These are phyloP conservation scores for Ephestia elutella DNA, from an alignment of 1,140 invertebrate species.

Conservation along the genomic window DNA sequence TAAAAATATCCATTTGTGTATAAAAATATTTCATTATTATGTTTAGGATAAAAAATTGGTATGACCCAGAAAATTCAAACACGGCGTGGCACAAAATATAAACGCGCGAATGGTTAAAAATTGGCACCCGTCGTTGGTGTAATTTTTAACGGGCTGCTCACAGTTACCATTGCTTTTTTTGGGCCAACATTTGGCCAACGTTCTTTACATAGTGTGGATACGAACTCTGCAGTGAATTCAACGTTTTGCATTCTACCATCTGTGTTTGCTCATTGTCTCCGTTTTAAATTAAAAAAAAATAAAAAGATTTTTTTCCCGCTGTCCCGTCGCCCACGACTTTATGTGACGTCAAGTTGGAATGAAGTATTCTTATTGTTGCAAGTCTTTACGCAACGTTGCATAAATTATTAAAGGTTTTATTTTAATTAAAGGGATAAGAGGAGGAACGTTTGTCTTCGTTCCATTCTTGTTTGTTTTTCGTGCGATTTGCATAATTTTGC, in stretches of 20 bases:
- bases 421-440: slow-evolving; percentile 53
- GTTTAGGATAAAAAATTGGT: too few relatives aligned
- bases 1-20: too few relatives aligned
- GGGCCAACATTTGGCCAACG: slow-evolving; percentile 19
- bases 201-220: neutral
- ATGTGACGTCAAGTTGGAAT: slow-evolving; percentile 69
- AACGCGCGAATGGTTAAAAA: neutral
- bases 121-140: neutral
- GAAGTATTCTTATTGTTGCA: slow-evolving; percentile 65
- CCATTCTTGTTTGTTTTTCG: slow-evolving; percentile 10
- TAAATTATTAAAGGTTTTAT: slow-evolving; percentile 61
- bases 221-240: slow-evolving; percentile 17
- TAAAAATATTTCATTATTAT: too few relatives aligned
- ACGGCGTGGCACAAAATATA: neutral
- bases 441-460: slow-evolving; percentile 21
- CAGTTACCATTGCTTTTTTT: slow-evolving; percentile 35
- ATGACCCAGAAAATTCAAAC: neutral
- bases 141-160: slow-evolving; percentile 1
- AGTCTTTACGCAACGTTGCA: slow-evolving; percentile 57
- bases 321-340: slow-evolving; percentile 63
- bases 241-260: slow-evolving; percentile 69
- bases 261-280: slow-evolving; percentile 71
- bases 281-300: slow-evolving; percentile 58
- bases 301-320: slow-evolving; percentile 48
- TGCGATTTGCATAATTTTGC: slow-evolving; percentile 10